Evolutionary conservation across 92 coral and sea anemone genomes (phyloP), one percentile per base, ranked within the genome.

Genomic region (Hydrozoanthus gracilis): DNA sequence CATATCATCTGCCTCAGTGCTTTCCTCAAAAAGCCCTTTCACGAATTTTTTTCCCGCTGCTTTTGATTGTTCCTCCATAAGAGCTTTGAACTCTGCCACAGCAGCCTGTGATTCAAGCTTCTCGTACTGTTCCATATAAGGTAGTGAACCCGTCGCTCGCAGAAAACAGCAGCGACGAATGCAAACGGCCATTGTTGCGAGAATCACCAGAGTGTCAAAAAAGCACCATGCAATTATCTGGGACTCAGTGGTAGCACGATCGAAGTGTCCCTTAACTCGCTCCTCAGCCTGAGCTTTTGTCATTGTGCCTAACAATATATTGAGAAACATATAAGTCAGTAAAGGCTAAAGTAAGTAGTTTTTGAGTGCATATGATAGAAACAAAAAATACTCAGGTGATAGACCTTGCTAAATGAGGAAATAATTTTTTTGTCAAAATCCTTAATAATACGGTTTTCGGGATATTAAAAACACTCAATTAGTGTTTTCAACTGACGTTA

Each of bases 161-260:
- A 79, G 82, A 48, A 78, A 89, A 62, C 76, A 89, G 73, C 92
- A 89, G 54, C 92, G 69, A 39, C 78, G 49, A 13, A 86, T 56
- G 50, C 92, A 86, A 0, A 89, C 92, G 48, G 64, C 82, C 35
- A 60, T 18, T 52, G 87, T 85, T 7, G 92, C 89, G 2, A 86
- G 52, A 4, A 79, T 47, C 0, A 89, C 83, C 66, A 89, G 18
- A 8, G 89, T 50, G 13, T 39, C 80, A 54, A 89, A 89, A 49
- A 86, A 66, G 39, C 51, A 18, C 92, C 92, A 89, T 0, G 92
- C 92, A 15, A 89, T 44, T 20, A 89, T 89, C n/a, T 89, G 89
- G 8, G 92, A 86, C 47, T 85, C 89, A 10, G 89, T 54, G 13
- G 66, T 54, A 50, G 89, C 89, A 56, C 73, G 44, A 50, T 60